Evolutionary conservation across 2,113 vertebrate genomes (phyloP).

Genomic region (Lasiurus cinereus): DNA sequence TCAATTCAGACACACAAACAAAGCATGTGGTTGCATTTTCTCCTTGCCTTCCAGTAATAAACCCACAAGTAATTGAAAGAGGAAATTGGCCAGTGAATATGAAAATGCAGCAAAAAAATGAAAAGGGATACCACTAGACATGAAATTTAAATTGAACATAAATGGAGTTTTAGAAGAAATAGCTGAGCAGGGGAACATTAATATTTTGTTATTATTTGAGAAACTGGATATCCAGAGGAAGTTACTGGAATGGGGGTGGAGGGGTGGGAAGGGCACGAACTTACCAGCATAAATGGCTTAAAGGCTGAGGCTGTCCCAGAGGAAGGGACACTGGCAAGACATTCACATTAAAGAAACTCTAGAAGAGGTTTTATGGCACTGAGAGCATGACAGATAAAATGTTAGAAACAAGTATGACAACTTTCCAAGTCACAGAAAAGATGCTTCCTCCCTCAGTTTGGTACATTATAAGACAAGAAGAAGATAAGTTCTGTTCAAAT

Average conservation of each 20-base stretch:
- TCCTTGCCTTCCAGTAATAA: background rate
- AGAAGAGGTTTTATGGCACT: background rate
- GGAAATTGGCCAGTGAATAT: background rate
- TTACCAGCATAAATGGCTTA: background rate
- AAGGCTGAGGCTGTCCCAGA: background rate
- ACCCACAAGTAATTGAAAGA: background rate
- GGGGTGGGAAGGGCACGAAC: background rate
- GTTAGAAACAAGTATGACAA: background rate
- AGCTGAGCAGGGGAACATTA: background rate
- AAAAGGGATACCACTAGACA: background rate
- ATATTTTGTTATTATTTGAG: background rate
- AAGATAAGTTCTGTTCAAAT: background rate
- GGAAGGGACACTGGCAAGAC: background rate
- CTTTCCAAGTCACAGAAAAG: background rate
- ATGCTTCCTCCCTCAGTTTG: background rate
- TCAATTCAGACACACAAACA: background rate
- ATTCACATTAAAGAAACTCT: background rate
- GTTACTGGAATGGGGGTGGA: background rate
- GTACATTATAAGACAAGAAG: conserved; percentile 8
- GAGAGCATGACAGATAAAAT: background rate
- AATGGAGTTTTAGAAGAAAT: conserved; percentile 1
- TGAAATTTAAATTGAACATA: background rate
- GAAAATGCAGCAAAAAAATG: background rate
- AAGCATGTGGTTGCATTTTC: background rate
- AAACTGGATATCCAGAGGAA: background rate